Percentiles rank a stretch among this genome's conserved stretches.
phyloP scores from a whole-genome alignment of 2,888 invertebrate genomes.

The Clanis bilineata region DNA sequence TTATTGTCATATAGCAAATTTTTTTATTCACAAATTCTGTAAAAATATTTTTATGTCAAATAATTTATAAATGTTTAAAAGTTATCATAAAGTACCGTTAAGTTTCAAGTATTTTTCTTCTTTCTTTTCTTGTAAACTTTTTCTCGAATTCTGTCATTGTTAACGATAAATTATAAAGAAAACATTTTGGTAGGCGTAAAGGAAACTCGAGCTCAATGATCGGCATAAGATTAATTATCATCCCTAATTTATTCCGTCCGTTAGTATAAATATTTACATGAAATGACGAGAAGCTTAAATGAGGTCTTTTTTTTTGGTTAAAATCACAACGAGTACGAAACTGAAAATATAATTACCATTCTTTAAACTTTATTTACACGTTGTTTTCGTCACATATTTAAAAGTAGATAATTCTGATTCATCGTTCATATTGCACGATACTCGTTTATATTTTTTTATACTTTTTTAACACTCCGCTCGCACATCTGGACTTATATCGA shows the following conservation, averaged over 20 bases:
- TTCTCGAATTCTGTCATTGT: neutral
- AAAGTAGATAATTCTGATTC: neutral
- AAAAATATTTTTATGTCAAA: too few species aligned
- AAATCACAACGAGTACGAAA: conserved; percentile 77
- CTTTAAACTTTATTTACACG: conserved; percentile 51
- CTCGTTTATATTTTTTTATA: conserved; percentile 1
- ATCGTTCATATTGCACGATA: conserved; percentile 7
- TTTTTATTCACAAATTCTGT: too few species aligned
- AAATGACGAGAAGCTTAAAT: conserved; percentile 54
- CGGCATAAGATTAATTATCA: conserved; percentile 4
- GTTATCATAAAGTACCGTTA: neutral
- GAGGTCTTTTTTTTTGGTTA: conserved; percentile 75
- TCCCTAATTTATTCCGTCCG: conserved; percentile 21
- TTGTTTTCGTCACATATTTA: conserved; percentile 35
- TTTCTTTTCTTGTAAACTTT: neutral
- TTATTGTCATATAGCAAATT: neutral
- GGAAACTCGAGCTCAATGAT: conserved; percentile 7
- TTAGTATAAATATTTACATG: conserved; percentile 57
- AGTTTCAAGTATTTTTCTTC: neutral
- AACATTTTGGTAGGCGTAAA: neutral
- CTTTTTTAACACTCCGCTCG: neutral
- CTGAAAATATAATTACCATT: conserved; percentile 65
- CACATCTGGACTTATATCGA: neutral
- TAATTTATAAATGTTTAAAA: too few species aligned
- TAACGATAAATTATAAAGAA: neutral